phyloP scores from a whole-genome alignment of 2,113 vertebrate species.

The Phylloscopus whistleri region DNA sequence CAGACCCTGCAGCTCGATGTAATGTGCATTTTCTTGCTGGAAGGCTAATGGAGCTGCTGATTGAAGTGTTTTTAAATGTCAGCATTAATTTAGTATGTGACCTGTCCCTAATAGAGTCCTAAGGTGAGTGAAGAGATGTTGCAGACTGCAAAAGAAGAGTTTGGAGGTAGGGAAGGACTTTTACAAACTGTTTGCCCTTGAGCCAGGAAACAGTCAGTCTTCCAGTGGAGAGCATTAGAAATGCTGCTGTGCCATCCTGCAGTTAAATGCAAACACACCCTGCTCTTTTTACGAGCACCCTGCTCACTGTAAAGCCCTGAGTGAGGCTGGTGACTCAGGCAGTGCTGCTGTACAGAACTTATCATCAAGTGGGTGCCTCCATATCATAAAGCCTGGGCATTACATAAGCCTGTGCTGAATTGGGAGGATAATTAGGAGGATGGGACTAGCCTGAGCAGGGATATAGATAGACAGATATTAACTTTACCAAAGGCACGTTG shows the following conservation, averaged over 20 bases:
- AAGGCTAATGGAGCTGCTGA: conserved; percentile 23
- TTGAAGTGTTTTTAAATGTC: background rate
- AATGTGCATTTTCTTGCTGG: conserved; percentile 35
- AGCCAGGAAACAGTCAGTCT: background rate
- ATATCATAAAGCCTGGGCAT: background rate
- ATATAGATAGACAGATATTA: background rate
- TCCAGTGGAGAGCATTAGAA: background rate
- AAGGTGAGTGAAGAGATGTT: background rate
- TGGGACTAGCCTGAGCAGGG: background rate
- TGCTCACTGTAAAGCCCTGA: background rate
- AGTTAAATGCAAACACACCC: conserved; percentile 19
- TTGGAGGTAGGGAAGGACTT: background rate
- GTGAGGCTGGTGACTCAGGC: background rate
- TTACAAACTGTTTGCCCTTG: background rate
- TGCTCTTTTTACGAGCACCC: background rate
- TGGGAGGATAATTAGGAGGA: background rate
- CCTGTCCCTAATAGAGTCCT: background rate
- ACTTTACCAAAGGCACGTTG: background rate
- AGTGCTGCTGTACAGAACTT: background rate
- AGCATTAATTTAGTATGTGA: background rate
- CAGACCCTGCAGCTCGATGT: conserved; percentile 50
- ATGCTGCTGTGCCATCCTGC: background rate
- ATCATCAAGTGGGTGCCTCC: conserved; percentile 31
- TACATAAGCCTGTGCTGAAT: background rate
- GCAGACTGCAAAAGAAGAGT: background rate